A percentile compares a stretch with the other conserved stretches of the same genome.
Evolutionary conservation across 2,113 vertebrate species (phyloP).

Genomic region (Sprattus sprattus): DNA sequence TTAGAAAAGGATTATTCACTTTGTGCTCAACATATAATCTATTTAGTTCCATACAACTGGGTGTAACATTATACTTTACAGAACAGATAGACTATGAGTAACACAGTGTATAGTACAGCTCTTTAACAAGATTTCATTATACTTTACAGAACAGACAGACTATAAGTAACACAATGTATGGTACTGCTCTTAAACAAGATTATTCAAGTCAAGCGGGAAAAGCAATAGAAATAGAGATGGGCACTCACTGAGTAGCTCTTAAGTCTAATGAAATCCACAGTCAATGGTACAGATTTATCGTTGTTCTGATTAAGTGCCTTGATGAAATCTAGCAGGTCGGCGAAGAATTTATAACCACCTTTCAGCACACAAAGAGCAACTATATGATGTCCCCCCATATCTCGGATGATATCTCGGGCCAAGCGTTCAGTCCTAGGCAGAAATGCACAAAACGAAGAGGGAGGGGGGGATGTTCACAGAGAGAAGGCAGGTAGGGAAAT

Average conservation of each 20-base stretch:
- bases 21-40: background rate
- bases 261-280: constrained; percentile 83
- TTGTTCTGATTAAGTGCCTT: constrained; percentile 81
- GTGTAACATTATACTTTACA: background rate
- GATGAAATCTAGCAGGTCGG: constrained; percentile 84
- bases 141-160: background rate
- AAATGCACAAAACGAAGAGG: background rate
- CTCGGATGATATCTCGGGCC: constrained; percentile 79
- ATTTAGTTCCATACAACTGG: background rate
- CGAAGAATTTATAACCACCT: constrained; percentile 86
- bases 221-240: constrained; percentile 35
- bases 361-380: constrained; percentile 84
- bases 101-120: no score
- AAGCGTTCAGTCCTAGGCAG: constrained; percentile 77
- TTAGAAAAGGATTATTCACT: background rate
- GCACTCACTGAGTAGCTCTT: constrained; percentile 80
- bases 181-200: background rate
- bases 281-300: constrained; percentile 80
- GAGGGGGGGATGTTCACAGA: background rate
- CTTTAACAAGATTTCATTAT: no score
- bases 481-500: background rate
- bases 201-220: constrained; percentile 4
- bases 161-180: background rate
- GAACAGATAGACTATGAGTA: no score
- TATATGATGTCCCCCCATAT: constrained; percentile 81